Evolutionary conservation across 2,113 vertebrate genomes (phyloP).

Genomic region (Coregonus clupeaformis): DNA sequence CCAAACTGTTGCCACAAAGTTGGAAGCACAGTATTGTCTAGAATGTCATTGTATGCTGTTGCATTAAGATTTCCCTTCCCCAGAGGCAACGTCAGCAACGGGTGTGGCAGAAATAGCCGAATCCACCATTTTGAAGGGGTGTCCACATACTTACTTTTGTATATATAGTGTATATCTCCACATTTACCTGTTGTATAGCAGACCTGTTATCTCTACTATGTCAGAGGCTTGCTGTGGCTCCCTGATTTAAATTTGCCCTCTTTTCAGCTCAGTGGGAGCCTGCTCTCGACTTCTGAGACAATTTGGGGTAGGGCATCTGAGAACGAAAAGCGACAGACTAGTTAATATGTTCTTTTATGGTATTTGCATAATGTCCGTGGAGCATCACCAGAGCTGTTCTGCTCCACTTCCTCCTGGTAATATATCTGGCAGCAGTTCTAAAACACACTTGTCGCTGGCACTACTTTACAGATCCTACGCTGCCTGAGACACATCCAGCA

Average conservation of each 20-base stretch:
- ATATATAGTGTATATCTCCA: no score
- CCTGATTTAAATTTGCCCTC: slow-evolving; percentile 69
- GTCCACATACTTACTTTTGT: no score
- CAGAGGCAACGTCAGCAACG: no score
- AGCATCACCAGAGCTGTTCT: slow-evolving; percentile 74
- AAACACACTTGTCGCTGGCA: slow-evolving; percentile 72
- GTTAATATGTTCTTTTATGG: slow-evolving; percentile 74
- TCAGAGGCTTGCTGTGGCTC: slow-evolving; percentile 51
- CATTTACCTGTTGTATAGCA: no score
- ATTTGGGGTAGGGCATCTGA: slow-evolving; percentile 68
- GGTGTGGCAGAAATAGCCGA: no score
- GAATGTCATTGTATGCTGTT: no score
- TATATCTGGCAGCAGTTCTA: slow-evolving; percentile 74
- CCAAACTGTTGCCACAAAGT: no score
- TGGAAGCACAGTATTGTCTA: no score
- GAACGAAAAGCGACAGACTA: slow-evolving; percentile 69
- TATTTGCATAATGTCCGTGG: slow-evolving; percentile 77
- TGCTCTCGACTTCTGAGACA: slow-evolving; percentile 70
- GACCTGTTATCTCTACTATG: slow-evolving; percentile 10
- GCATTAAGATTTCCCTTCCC: no score
- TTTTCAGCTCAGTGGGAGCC: slow-evolving; percentile 63
- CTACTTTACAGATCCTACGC: slow-evolving; percentile 58
- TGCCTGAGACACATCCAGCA: slow-evolving; percentile 51
- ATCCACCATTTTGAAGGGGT: no score
- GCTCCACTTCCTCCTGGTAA: slow-evolving; percentile 74